A percentile compares a stretch with the other conserved stretches of the same genome.
Evolutionary conservation across 2,113 vertebrate genomes (phyloP).

Genomic region (Notothenia rossii): DNA sequence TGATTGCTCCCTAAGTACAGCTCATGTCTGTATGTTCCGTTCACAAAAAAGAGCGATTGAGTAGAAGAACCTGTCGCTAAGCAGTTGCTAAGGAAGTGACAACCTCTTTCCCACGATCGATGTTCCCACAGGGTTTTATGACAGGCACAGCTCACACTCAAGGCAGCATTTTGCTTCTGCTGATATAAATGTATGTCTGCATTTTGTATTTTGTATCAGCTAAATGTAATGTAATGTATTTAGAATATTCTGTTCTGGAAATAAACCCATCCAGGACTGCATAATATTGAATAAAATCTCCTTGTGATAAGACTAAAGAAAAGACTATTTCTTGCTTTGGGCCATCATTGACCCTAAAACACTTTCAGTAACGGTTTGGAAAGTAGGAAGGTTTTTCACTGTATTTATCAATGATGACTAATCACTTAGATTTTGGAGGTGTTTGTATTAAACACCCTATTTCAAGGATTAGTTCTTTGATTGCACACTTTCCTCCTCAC

Average conservation of each 20-base stretch:
- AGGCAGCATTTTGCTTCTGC: background rate
- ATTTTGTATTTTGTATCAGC: background rate
- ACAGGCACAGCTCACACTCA: slow-evolving; percentile 20
- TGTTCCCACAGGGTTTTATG: background rate
- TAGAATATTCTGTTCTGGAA: background rate
- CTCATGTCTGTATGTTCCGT: slow-evolving; percentile 27
- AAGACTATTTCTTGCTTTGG: slow-evolving; percentile 10
- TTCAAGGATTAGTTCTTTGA: too few species aligned
- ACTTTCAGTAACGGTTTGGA: slow-evolving; percentile 32
- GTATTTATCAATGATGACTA: slow-evolving; percentile 47
- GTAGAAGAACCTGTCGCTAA: slow-evolving; percentile 29
- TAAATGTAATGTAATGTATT: background rate
- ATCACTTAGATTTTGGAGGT: slow-evolving; percentile 41
- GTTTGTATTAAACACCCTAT: too few species aligned
- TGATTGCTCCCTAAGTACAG: slow-evolving; percentile 43
- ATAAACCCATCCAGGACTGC: background rate
- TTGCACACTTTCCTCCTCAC: background rate
- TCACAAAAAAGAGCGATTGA: slow-evolving; percentile 27
- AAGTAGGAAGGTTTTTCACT: slow-evolving; percentile 32
- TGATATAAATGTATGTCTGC: slow-evolving; percentile 8
- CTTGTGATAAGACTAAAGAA: background rate
- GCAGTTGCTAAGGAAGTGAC: slow-evolving; percentile 48
- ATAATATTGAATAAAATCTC: background rate
- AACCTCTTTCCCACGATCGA: slow-evolving; percentile 13
- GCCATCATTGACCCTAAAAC: slow-evolving; percentile 42